These are phyloP conservation scores for Aleadryas rufinucha DNA, from an alignment of 2,113 vertebrate genomes.

Conservation along the genomic window DNA sequence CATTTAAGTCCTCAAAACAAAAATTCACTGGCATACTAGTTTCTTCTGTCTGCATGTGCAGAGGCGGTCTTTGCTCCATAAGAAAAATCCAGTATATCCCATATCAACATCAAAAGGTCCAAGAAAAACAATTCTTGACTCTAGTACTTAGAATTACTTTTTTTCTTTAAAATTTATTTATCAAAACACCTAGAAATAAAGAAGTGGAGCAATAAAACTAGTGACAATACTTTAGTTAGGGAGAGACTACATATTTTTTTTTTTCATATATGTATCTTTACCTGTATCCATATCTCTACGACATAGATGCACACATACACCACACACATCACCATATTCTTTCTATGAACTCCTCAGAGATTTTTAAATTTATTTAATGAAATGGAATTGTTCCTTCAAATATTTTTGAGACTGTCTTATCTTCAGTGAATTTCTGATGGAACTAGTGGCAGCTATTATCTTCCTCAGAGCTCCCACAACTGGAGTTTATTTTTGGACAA, in stretches of 20 bases:
- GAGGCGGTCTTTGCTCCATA: not conserved
- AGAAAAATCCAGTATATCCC: not conserved
- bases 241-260: not conserved
- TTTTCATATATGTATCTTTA: not conserved
- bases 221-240: not conserved
- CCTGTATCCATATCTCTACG: not conserved
- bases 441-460: not conserved
- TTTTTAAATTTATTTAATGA: not conserved
- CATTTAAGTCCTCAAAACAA: not conserved
- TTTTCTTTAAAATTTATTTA: not conserved
- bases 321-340: not conserved
- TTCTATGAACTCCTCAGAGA: not conserved
- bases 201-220: not conserved
- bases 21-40: not conserved
- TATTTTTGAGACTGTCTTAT: not conserved
- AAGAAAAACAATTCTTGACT: not conserved
- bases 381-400: not conserved
- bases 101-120: not conserved
- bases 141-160: not conserved
- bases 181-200: not conserved
- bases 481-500: not conserved
- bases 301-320: not conserved
- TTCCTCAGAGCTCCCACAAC: not conserved
- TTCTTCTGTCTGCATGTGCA: not conserved
- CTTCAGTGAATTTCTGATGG: not conserved